Percentiles rank a stretch among this genome's conserved stretches.
These are phyloP conservation scores for Peromyscus aztecus DNA, from an alignment of 2,797 vertebrate species.

Conservation along the genomic window DNA sequence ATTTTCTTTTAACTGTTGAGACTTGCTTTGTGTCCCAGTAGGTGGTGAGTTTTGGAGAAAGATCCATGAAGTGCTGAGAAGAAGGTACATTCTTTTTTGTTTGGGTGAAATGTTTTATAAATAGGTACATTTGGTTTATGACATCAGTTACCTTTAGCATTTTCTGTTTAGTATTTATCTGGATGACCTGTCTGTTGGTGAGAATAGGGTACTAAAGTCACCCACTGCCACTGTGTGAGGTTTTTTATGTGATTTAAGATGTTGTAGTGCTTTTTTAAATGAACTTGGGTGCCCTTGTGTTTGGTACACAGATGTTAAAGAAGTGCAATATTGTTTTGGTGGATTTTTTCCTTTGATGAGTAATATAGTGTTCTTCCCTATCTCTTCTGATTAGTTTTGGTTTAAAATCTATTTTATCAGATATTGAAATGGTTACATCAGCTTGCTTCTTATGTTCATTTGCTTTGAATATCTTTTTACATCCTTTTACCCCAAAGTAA, in stretches of 20 bases:
- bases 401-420: not conserved
- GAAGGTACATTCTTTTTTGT: too few relatives aligned
- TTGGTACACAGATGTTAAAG: not conserved
- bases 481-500: not conserved
- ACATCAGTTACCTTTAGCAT: not conserved
- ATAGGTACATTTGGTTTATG: too few relatives aligned
- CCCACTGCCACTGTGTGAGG: not conserved
- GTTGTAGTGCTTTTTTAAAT: not conserved
- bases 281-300: not conserved
- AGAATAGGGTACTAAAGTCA: not conserved
- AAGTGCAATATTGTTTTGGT: not conserved
- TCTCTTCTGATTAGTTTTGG: not conserved
- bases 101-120: too few relatives aligned
- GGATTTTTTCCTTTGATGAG: not conserved
- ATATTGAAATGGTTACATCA: not conserved
- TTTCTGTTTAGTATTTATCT: not conserved
- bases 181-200: not conserved
- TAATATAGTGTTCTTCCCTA: not conserved
- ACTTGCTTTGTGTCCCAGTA: too few relatives aligned
- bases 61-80: not conserved
- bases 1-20: not conserved
- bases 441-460: not conserved
- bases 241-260: not conserved
- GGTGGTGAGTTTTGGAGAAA: not conserved
- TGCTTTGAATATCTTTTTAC: not conserved